Base-by-base conservation (phyloP, 2,888 invertebrate species). In the Tinea semifulvella region DNA sequence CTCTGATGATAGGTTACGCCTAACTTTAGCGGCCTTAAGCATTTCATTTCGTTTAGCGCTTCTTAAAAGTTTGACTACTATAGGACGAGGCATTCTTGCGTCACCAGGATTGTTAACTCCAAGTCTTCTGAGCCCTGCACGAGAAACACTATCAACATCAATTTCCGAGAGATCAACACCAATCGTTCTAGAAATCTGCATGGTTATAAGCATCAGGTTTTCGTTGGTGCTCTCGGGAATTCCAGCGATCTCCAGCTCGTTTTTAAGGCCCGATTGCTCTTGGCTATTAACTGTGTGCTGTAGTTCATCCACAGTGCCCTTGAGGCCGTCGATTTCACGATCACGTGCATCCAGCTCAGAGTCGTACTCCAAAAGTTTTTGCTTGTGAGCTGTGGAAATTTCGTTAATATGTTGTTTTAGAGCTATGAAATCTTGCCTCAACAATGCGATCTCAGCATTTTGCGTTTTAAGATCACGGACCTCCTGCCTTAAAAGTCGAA, bases 11-110 rank as follows among this genome's bases (percentile, higher is more conserved):
- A 55, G 10, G 16, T 50, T 49, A 42, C 45, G 48, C 36, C 53
- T 45, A 2, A 47, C 19, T 47, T 49, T 55, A 0, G 54, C 47
- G 2, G 53, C 52, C 31, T 49, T 52, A 1, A 56, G 10, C 1
- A 56, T 7, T 5, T 52, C 43, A 17, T 52, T 52, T 11, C 52
- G 43, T 26, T 49, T 53, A 0, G 19, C 17, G 36, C 48, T 46
- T 1, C 54, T 46, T 2, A 51, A 18, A 1, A 56, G 31, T 5
- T 50, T 46, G 1, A 53, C 48, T 0, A 55, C 49, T 0, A 55
- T 38, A 2, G 53, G 53, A 3, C 53, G 49, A 2, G 53, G 46
- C 4, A 2, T 3, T 4, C 13, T 3, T 2, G n/a, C 13, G 7
- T 35, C 35, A 14, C 7, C 14, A 18, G n/a, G 7, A 19, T 4